Evolutionary conservation across 1,140 invertebrate species (phyloP).

Genomic region (Eueides isabella): DNA sequence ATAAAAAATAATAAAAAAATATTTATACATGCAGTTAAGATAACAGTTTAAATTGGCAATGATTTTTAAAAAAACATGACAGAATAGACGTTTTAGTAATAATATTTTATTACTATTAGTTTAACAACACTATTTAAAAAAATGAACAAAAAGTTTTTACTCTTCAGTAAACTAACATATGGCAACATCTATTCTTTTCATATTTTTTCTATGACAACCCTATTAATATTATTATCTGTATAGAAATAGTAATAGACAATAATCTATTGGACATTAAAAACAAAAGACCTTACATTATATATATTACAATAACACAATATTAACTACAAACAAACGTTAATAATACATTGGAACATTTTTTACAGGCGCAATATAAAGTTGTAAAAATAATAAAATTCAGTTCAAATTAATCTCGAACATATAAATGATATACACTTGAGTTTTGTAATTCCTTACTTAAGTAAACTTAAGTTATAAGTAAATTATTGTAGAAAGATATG

Average conservation of each 20-base stretch:
- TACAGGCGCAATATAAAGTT: not conserved
- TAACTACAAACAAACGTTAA: not conserved
- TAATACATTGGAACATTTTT: not conserved
- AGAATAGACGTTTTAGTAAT: not conserved
- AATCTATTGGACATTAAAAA: conserved; percentile 12
- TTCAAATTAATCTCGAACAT: not conserved
- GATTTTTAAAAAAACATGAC: conserved; percentile 7
- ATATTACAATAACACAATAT: conserved; percentile 10
- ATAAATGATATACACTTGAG: not conserved
- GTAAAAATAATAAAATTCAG: not conserved
- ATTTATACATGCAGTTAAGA: conserved; percentile 22
- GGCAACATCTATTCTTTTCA: conserved; percentile 5
- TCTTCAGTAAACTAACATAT: not conserved
- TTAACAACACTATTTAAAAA: not conserved
- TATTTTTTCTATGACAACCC: not conserved
- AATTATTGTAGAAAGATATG: conserved; percentile 6
- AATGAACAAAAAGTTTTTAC: not conserved
- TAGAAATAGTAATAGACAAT: conserved; percentile 13
- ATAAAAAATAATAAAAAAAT: conserved; percentile 16
- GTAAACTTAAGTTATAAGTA: conserved; percentile 1
- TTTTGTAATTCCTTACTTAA: not conserved
- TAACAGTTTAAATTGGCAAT: conserved; percentile 25
- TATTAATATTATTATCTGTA: not conserved
- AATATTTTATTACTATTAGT: not conserved
- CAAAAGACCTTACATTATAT: not conserved